Conservation (phyloP, 2,797 vertebrate species). For the Otus scops region DNA sequence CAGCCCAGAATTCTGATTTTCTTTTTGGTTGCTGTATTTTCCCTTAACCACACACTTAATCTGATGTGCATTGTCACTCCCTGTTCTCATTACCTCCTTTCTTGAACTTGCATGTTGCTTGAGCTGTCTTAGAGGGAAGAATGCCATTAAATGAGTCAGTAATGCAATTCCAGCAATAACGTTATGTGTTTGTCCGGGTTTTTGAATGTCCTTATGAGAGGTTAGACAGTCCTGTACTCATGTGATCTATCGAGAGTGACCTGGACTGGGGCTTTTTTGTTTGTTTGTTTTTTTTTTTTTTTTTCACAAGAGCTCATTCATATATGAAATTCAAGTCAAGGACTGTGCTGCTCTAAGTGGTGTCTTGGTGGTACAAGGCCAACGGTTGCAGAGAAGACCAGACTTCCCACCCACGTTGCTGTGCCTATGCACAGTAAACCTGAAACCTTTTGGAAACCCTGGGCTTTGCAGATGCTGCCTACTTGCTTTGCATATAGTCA, state of each 20-base stretch:
- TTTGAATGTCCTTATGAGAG: not conserved
- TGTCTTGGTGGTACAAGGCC: not conserved
- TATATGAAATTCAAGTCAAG: not conserved
- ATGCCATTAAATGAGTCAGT: not conserved
- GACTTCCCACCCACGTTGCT: not conserved
- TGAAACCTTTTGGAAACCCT: not conserved
- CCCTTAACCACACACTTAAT: not conserved
- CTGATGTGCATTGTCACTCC: conserved; percentile 37
- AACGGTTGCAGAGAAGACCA: not conserved
- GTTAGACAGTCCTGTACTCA: not conserved
- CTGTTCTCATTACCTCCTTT: conserved; percentile 36
- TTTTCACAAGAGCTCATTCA: not conserved
- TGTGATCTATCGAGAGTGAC: not conserved
- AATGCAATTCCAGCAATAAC: not conserved
- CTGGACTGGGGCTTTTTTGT: accelerated
- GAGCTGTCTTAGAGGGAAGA: not conserved
- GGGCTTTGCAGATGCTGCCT: not conserved
- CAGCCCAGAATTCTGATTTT: conserved; percentile 13
- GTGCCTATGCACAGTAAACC: not conserved
- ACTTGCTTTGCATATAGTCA: not conserved
- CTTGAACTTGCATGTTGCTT: not conserved
- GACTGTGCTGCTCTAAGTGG: not conserved
- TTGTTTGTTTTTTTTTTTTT: not conserved
- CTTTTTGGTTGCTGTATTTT: not conserved
- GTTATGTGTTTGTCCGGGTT: not conserved